Conservation (phyloP, 2,888 invertebrate species). For the Panopea generosa region DNA sequence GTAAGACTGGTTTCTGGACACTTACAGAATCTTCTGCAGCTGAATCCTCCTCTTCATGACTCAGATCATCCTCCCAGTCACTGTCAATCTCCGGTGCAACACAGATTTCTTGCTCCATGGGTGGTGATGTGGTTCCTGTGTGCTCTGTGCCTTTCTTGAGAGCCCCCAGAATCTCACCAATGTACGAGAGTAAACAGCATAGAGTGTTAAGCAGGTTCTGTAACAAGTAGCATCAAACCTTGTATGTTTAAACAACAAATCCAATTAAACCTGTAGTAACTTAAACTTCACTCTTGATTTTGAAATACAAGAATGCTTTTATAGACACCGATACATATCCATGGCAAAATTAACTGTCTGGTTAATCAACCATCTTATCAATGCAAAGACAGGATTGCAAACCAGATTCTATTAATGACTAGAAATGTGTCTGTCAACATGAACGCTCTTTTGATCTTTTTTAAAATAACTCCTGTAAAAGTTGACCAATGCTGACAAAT, state of each 20-base stretch:
- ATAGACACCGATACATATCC: no score
- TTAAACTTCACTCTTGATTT: no score
- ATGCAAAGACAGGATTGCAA: no score
- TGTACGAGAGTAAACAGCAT: slow-evolving; percentile 93
- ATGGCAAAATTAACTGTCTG: no score
- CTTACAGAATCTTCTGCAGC: slow-evolving; percentile 93
- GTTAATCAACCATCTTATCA: no score
- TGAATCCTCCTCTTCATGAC: slow-evolving; percentile 95
- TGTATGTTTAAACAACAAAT: no score
- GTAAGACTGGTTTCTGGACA: slow-evolving; percentile 4
- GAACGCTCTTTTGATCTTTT: no score
- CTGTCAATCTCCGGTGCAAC: slow-evolving; percentile 85
- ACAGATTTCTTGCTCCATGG: slow-evolving; percentile 74
- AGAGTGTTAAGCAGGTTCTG: slow-evolving; percentile 87
- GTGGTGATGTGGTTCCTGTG: slow-evolving; percentile 77
- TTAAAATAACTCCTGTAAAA: no score
- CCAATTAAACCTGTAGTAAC: no score
- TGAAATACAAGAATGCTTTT: neutral
- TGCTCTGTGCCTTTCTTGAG: slow-evolving; percentile 85
- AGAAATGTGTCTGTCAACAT: no score
- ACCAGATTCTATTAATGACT: no score
- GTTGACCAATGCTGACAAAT: no score
- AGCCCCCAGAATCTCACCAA: slow-evolving; percentile 91
- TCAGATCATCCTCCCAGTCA: slow-evolving; percentile 94
- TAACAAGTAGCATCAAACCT: slow-evolving; percentile 26